Evolutionary conservation across 2,797 vertebrate species (phyloP).

Genomic region (Peromyscus aztecus): DNA sequence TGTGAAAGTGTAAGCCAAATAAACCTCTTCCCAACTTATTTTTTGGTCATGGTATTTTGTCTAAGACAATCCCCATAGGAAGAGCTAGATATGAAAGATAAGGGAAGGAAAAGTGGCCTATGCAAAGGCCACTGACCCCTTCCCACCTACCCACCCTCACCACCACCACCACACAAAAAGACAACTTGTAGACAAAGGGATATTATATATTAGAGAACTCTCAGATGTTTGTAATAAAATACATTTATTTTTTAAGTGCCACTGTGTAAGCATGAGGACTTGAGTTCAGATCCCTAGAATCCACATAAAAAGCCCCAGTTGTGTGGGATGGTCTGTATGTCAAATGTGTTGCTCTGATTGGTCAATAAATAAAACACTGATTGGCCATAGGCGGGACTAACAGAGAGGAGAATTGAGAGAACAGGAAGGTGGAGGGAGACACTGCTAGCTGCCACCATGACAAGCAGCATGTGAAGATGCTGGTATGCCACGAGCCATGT

Average conservation of each 20-base stretch:
- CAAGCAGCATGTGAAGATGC: too few relatives aligned
- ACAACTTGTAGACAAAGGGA: background rate
- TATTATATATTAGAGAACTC: background rate
- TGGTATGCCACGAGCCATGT: too few relatives aligned
- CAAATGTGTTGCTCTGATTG: too few relatives aligned
- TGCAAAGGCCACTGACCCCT: background rate
- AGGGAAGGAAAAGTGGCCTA: background rate
- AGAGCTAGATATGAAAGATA: constrained; percentile 9
- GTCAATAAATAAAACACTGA: too few relatives aligned
- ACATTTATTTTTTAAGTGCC: background rate
- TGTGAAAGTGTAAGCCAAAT: background rate
- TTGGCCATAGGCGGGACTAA: too few relatives aligned
- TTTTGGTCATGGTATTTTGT: background rate
- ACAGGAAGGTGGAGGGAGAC: too few relatives aligned
- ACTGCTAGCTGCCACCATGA: too few relatives aligned
- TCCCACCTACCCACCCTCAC: background rate
- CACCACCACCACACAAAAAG: background rate
- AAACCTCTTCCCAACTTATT: background rate
- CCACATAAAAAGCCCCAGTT: background rate
- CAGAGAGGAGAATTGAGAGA: too few relatives aligned
- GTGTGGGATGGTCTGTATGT: too few relatives aligned
- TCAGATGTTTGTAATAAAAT: background rate
- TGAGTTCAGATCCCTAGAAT: background rate
- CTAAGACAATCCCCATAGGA: background rate
- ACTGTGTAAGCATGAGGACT: background rate